phyloP scores from a whole-genome alignment of 2,888 invertebrate genomes.

The Trissonchulus latispiculum region DNA sequence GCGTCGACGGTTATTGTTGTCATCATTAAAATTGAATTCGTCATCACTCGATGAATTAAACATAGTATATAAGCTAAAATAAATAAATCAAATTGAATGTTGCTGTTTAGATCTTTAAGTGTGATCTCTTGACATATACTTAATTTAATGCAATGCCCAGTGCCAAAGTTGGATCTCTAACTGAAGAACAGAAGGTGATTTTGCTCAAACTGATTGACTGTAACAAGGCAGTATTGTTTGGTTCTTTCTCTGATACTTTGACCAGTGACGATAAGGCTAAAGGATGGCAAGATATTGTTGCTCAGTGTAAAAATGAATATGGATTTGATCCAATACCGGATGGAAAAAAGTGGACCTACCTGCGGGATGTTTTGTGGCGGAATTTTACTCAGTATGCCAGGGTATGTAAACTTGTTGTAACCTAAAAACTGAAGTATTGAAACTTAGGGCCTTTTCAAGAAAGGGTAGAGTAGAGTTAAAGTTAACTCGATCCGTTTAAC shows the following conservation, averaged over 20 bases:
- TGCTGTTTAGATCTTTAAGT: no score
- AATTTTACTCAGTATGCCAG: not conserved
- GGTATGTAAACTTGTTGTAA: no score
- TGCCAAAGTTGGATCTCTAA: no score
- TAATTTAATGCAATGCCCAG: not conserved
- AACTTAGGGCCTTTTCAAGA: no score
- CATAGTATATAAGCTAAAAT: no score
- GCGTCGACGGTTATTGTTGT: not conserved
- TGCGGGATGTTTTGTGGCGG: not conserved
- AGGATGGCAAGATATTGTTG: not conserved
- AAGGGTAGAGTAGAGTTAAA: no score
- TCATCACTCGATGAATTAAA: not conserved
- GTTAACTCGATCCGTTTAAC: no score
- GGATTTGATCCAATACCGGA: constrained; percentile 1
- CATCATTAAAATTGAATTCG: not conserved
- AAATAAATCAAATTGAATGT: no score
- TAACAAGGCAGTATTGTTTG: not conserved
- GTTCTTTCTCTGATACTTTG: not conserved
- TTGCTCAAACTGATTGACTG: not conserved
- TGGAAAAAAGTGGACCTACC: not conserved
- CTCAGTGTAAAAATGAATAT: not conserved
- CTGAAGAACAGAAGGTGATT: not conserved
- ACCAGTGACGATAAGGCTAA: not conserved
- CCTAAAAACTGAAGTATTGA: no score
- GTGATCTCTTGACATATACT: no score